Conservation (phyloP, 2,113 vertebrate species). For the Salvator merianae region DNA sequence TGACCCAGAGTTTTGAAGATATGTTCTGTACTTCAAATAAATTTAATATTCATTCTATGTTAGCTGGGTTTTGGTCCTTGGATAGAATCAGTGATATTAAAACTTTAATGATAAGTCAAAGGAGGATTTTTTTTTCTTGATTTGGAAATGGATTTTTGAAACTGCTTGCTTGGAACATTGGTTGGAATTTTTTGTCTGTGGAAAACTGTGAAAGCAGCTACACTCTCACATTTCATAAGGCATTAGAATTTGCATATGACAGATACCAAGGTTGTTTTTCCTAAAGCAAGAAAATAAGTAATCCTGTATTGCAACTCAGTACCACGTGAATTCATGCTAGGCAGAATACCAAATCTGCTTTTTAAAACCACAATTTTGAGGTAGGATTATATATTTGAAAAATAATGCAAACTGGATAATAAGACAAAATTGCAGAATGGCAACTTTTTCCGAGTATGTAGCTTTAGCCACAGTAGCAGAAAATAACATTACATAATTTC, state of each 20-base stretch:
- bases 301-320: slow-evolving; percentile 45
- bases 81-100: neutral
- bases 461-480: neutral
- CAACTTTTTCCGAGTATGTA: slow-evolving; percentile 8
- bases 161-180: neutral
- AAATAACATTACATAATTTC: neutral
- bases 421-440: neutral
- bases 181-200: neutral
- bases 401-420: slow-evolving; percentile 47
- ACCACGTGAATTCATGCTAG: slow-evolving; percentile 46
- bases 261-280: slow-evolving; percentile 44
- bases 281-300: slow-evolving; percentile 38
- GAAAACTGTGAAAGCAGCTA: slow-evolving; percentile 38
- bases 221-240: slow-evolving; percentile 43
- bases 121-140: neutral
- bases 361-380: slow-evolving; percentile 35
- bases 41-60: neutral
- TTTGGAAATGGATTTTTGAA: slow-evolving; percentile 1
- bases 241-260: slow-evolving; percentile 50
- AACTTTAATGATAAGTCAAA: slow-evolving; percentile 12
- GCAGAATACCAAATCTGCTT: slow-evolving; percentile 45
- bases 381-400: slow-evolving; percentile 43
- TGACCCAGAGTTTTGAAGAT: neutral
- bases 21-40: neutral
- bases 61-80: neutral